These are phyloP conservation scores for Cerastis rubricosa DNA, from an alignment of 2,888 invertebrate species.

Conservation along the genomic window DNA sequence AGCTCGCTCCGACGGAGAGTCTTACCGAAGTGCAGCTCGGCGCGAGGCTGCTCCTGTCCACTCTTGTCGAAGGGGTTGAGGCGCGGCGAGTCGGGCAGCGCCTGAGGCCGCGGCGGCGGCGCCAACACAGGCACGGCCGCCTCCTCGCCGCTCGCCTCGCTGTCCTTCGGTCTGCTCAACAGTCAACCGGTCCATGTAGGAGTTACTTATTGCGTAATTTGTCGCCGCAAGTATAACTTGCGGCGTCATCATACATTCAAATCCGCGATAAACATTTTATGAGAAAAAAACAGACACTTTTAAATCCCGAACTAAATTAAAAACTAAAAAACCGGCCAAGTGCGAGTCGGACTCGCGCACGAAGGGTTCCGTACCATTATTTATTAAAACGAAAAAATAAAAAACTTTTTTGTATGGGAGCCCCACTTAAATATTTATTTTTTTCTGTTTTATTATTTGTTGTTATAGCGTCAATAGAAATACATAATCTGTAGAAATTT, in stretches of 20 bases:
- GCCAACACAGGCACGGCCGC: constrained; percentile 93
- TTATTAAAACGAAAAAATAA: too few species aligned
- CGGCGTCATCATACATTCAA: background rate
- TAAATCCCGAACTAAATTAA: background rate
- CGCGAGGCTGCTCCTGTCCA: constrained; percentile 82
- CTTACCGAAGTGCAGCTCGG: constrained; percentile 67
- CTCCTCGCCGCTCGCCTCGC: constrained; percentile 71
- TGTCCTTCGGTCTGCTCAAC: constrained; percentile 89
- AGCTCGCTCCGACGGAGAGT: background rate
- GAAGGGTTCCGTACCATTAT: too few species aligned
- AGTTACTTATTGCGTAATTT: background rate
- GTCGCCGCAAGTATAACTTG: background rate
- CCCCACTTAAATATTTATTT: too few species aligned
- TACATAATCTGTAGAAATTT: too few species aligned
- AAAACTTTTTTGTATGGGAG: too few species aligned
- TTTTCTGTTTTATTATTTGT: too few species aligned
- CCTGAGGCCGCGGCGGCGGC: constrained; percentile 92
- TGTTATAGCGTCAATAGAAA: too few species aligned
- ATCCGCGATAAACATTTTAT: background rate
- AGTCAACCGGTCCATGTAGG: background rate
- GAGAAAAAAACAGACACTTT: background rate
- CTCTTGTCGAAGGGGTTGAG: constrained; percentile 95
- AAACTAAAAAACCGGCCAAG: background rate
- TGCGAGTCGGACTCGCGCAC: too few species aligned
- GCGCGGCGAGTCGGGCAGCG: constrained; percentile 91